These are phyloP conservation scores for Akabosia matsudoensis DNA, from an alignment of 1,140 invertebrate species.

Conservation along the genomic window DNA sequence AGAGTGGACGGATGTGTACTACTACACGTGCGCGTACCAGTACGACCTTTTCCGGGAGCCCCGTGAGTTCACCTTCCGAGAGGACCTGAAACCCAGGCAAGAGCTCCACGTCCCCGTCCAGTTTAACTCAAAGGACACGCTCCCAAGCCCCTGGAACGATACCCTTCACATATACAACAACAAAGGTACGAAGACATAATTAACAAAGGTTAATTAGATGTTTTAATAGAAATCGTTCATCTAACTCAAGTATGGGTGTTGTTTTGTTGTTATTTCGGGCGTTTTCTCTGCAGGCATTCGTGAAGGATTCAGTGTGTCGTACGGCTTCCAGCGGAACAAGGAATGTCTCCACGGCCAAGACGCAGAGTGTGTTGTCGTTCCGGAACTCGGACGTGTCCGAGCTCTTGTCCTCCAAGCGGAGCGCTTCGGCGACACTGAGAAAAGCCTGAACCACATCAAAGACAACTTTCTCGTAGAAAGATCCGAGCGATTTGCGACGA, in stretches of 20 bases:
- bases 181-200: too few species aligned
- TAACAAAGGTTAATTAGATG: too few species aligned
- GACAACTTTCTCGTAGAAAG: background rate
- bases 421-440: background rate
- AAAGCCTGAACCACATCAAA: background rate
- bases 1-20: background rate
- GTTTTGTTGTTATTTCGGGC: too few species aligned
- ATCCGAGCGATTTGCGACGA: background rate
- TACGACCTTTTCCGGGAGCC: background rate
- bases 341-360: slow-evolving; percentile 13
- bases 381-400: background rate
- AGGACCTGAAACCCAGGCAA: background rate
- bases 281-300: background rate
- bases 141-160: background rate
- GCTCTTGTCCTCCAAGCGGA: background rate
- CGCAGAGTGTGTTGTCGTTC: background rate
- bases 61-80: background rate
- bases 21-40: background rate
- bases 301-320: background rate
- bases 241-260: too few species aligned
- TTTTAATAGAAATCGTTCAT: too few species aligned
- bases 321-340: background rate
- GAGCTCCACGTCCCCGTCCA: background rate
- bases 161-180: background rate
- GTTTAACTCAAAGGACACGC: background rate